Evolutionary conservation across 2,888 invertebrate species (phyloP), one percentile per base, ranked within the genome.

Genomic region (Zele albiditarsus): DNA sequence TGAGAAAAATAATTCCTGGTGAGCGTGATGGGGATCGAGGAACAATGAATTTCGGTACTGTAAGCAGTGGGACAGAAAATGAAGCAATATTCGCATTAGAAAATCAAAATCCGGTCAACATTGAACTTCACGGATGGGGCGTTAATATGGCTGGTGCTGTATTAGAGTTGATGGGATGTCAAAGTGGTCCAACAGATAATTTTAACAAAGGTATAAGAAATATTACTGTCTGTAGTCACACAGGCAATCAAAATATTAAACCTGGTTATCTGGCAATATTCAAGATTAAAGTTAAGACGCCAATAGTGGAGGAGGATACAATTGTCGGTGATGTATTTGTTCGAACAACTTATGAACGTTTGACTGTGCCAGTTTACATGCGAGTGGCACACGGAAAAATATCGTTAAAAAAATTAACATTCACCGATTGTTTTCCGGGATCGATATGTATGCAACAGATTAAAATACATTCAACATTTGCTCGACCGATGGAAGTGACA

Each of bases 371-470:
- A n/a, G 92, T 96, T 73, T 92, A 92, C 80, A 94, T 95, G 88
- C 91, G 92, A 82, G 94, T 95, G n/a, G 94, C 95, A 0, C 92
- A 93, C 82, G 96, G 96, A 38, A 93, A 92, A 84, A 90, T 96
- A 77, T 85, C 87, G 12, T 78, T 88, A 71, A 87, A 88, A 92
- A 93, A 88, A 83, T 89, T 96, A 42, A 91, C 93, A 68, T 94
- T 96, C 87, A 92, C 93, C 79, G 93, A 94, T 87, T 95, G 95
- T 84, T 96, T 95, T 91, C 96, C 95, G 78, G 95, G 94, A 79
- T 95, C 94, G 89, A 91, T 94, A 80, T 95, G 95, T 85, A 92
- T 92, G 68, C 93, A 94, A 83, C 94, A 94, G 82, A 90, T 98
- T 77, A 93, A 94, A 86, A 92, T 97, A 78, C 94, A 95, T 85